Conservation (phyloP, 2,797 vertebrate species). For the Myiotriccus ornatus region DNA sequence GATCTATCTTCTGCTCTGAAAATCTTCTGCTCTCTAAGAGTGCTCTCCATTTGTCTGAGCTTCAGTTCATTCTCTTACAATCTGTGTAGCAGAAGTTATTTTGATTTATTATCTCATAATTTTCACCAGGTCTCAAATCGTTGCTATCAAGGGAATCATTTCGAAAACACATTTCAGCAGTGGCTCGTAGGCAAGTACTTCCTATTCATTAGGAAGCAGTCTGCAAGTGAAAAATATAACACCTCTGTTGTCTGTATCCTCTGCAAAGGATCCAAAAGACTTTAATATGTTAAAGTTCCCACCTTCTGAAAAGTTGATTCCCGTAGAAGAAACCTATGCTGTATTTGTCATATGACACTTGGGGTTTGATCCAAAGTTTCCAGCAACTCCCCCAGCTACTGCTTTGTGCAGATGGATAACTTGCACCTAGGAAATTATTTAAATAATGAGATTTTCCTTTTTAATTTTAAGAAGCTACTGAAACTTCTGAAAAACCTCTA, state of each 20-base stretch:
- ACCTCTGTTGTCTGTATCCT: background rate
- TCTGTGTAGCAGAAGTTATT: background rate
- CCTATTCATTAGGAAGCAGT: background rate
- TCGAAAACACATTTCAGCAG: background rate
- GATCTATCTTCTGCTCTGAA: background rate
- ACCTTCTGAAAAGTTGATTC: background rate
- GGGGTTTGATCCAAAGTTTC: background rate
- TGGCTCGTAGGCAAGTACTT: background rate
- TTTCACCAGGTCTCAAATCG: background rate
- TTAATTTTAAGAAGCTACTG: background rate
- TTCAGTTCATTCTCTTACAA: background rate
- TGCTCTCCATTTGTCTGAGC: background rate
- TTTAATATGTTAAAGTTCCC: background rate
- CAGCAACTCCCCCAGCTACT: background rate
- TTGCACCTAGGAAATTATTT: background rate
- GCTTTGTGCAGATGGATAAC: background rate
- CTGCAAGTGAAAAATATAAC: background rate
- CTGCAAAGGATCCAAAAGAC: background rate
- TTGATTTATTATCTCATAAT: background rate
- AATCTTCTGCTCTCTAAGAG: no score
- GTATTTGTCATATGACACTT: background rate
- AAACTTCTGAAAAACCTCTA: background rate
- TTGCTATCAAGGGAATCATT: background rate
- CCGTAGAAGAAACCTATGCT: background rate
- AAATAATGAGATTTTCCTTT: background rate